Evolutionary conservation across 2,797 vertebrate species (phyloP).

Genomic region (Hybognathus amarus): DNA sequence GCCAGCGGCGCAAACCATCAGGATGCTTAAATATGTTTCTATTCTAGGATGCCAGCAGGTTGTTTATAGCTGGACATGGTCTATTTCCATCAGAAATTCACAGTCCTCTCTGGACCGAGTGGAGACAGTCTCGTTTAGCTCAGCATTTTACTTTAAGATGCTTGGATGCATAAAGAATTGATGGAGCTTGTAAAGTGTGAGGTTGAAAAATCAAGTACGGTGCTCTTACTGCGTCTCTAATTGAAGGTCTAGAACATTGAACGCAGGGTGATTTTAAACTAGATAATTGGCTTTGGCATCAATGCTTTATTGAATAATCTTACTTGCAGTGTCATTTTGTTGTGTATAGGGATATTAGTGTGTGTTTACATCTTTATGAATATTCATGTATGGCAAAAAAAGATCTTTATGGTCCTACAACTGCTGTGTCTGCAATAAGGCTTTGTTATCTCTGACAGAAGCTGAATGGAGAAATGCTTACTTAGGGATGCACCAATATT

Average conservation of each 20-base stretch:
- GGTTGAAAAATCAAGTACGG: conserved; percentile 32
- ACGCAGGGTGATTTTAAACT: background rate
- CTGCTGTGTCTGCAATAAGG: background rate
- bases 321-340: background rate
- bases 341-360: conserved; percentile 4
- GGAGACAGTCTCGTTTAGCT: background rate
- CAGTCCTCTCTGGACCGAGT: conserved; percentile 6
- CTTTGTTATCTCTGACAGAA: background rate
- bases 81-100: conserved; percentile 29
- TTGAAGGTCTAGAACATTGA: background rate
- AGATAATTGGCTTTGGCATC: background rate
- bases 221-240: conserved; percentile 6
- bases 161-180: background rate
- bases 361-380: conserved; percentile 1
- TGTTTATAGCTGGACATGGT: conserved; percentile 40
- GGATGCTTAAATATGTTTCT: conserved; percentile 40
- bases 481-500: background rate
- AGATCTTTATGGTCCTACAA: background rate
- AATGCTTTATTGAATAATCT: background rate
- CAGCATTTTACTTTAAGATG: background rate
- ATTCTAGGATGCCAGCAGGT: conserved; percentile 16
- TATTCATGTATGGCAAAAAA: background rate
- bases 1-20: conserved; percentile 35
- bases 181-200: conserved; percentile 12
- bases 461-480: background rate